These are phyloP conservation scores for Dorcus parallelipipedus DNA, from an alignment of 2,888 invertebrate species.

Conservation along the genomic window DNA sequence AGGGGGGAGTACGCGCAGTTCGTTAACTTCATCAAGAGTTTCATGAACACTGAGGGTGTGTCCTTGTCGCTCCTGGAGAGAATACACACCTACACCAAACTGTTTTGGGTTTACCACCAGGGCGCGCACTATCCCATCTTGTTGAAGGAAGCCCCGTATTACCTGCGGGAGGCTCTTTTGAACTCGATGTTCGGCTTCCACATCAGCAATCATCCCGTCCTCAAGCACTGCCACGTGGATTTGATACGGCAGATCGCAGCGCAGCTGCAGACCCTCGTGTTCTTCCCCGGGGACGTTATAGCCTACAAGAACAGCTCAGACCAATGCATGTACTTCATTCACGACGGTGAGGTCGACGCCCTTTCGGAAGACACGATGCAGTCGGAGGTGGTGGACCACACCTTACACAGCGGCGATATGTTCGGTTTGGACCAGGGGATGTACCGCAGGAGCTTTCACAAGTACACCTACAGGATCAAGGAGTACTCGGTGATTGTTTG, in stretches of 20 bases:
- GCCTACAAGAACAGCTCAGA: constrained; percentile 29
- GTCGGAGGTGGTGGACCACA: constrained; percentile 19
- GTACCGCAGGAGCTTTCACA: constrained; percentile 22
- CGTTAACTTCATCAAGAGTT: constrained; percentile 7
- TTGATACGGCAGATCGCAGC: constrained; percentile 30
- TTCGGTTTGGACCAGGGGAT: constrained; percentile 30
- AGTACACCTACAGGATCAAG: constrained; percentile 28
- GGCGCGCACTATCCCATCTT: constrained; percentile 12
- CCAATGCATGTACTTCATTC: constrained; percentile 34
- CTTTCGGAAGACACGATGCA: constrained; percentile 27
- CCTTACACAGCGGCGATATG: constrained; percentile 18
- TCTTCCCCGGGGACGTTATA: constrained; percentile 30
- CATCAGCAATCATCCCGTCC: constrained; percentile 25
- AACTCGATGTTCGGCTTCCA: constrained; percentile 32
- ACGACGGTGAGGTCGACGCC: constrained; percentile 28
- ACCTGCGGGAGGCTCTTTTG: constrained; percentile 29
- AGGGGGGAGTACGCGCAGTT: constrained; percentile 6
- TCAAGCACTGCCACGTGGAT: constrained; percentile 29
- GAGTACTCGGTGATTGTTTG: constrained; percentile 13
- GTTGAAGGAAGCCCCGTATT: constrained; percentile 29
- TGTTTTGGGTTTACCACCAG: constrained; percentile 9
- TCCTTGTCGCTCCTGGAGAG: constrained; percentile 8
- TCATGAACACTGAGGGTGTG: constrained; percentile 9
- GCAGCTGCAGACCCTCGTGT: constrained; percentile 22
- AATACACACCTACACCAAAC: constrained; percentile 4